Percentiles rank a stretch among this genome's conserved stretches.
These are phyloP conservation scores for Microcebus griseorufus DNA, from an alignment of 2,113 vertebrate species.

Conservation along the genomic window DNA sequence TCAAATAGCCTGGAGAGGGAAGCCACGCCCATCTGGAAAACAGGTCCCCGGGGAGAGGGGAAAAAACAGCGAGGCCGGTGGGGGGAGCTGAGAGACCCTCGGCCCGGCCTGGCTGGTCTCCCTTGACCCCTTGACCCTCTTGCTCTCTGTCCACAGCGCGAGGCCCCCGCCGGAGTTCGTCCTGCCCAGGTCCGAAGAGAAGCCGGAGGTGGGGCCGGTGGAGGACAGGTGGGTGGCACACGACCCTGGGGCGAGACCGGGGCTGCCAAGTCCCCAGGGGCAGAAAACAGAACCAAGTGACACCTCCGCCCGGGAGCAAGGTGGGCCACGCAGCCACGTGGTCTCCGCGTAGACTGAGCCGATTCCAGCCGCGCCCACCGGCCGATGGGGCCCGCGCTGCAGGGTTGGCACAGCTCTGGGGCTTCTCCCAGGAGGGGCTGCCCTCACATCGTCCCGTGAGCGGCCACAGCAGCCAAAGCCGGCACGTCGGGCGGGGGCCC, in stretches of 20 bases:
- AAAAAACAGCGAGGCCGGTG: not conserved
- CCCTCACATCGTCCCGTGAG: not conserved
- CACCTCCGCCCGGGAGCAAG: fast-evolving
- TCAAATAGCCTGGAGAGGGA: not conserved
- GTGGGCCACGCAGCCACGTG: not conserved
- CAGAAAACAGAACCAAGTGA: not conserved
- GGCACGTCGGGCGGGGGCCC: too few relatives aligned
- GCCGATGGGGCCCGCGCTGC: not conserved
- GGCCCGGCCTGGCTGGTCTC: not conserved
- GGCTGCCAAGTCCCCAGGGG: not conserved
- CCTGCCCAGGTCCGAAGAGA: slow-evolving; percentile 83
- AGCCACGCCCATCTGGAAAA: fast-evolving
- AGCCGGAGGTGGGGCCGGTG: slow-evolving; percentile 72
- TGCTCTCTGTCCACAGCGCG: slow-evolving; percentile 35
- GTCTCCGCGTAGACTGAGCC: not conserved
- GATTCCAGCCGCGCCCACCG: not conserved
- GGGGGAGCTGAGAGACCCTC: not conserved
- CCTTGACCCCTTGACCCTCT: not conserved
- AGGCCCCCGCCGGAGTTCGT: slow-evolving; percentile 53
- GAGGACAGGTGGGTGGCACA: not conserved
- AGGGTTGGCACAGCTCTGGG: not conserved
- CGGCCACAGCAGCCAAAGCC: not conserved
- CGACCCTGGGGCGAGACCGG: fast-evolving
- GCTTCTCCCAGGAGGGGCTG: not conserved
- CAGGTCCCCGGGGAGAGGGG: not conserved